Conservation (phyloP, 2,888 invertebrate genomes). For the Drosophila prostipennis region DNA sequence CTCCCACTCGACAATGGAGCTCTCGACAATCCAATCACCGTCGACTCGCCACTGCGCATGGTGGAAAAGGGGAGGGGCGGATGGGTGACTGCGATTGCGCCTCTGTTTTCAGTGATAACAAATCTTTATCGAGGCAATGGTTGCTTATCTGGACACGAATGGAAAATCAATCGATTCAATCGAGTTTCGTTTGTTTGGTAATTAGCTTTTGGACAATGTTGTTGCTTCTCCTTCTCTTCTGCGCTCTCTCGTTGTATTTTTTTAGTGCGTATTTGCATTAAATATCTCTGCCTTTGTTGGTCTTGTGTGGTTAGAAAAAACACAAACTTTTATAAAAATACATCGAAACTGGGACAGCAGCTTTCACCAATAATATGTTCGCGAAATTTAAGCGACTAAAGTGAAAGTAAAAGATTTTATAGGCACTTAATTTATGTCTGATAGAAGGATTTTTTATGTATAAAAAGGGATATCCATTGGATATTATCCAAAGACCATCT, state of each 20-base stretch:
- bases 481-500: too few species aligned
- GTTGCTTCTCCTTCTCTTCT: constrained; percentile 34
- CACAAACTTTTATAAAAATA: constrained; percentile 16
- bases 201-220: constrained; percentile 76
- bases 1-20: constrained; percentile 57
- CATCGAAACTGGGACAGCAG: constrained; percentile 9
- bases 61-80: constrained; percentile 41
- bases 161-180: constrained; percentile 77
- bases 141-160: constrained; percentile 69
- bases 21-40: constrained; percentile 71
- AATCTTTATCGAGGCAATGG: constrained; percentile 80
- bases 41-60: constrained; percentile 70
- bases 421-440: neutral
- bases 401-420: neutral
- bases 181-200: constrained; percentile 71
- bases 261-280: constrained; percentile 23
- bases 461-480: too few species aligned
- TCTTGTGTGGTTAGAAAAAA: constrained; percentile 35
- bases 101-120: constrained; percentile 83
- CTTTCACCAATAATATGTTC: neutral
- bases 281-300: constrained; percentile 19
- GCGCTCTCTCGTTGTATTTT: constrained; percentile 2
- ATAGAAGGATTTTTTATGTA: too few species aligned
- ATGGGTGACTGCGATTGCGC: constrained; percentile 60
- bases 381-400: neutral